A percentile compares a stretch with the other conserved stretches of the same genome.
phyloP scores from a whole-genome alignment of 1,140 invertebrate genomes.

The Drosophila parvula region DNA sequence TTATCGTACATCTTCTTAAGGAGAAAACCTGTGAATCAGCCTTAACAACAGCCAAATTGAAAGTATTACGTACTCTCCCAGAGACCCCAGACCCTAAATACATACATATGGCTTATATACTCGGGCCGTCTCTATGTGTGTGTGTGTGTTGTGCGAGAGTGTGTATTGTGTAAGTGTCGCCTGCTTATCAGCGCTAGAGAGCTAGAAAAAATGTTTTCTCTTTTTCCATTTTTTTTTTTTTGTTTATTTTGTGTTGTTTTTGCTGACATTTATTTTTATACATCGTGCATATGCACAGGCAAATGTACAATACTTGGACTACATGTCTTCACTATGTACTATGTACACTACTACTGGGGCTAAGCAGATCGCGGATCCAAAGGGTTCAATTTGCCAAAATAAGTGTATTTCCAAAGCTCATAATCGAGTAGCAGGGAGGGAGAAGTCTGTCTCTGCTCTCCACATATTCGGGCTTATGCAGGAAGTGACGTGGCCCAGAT shows the following conservation, averaged over 20 bases:
- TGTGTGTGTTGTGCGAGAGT: slow-evolving; percentile 16
- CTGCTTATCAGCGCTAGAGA: slow-evolving; percentile 72
- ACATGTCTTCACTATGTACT: slow-evolving; percentile 19
- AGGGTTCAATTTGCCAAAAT: slow-evolving; percentile 20
- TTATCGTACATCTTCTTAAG: slow-evolving; percentile 18
- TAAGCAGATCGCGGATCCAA: slow-evolving; percentile 18
- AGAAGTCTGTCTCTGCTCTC: not conserved
- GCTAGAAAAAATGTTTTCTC: slow-evolving; percentile 79
- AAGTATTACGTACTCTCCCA: slow-evolving; percentile 28
- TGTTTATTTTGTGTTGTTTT: slow-evolving; percentile 47
- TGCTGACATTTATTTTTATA: slow-evolving; percentile 75
- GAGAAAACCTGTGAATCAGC: slow-evolving; percentile 23
- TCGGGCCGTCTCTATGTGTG: not conserved
- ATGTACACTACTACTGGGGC: slow-evolving; percentile 1
- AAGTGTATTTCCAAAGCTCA: not conserved
- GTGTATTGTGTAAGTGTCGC: slow-evolving; percentile 55
- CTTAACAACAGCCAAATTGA: slow-evolving; percentile 37
- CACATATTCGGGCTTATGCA: not conserved
- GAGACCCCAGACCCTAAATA: slow-evolving; percentile 24
- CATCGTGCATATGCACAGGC: slow-evolving; percentile 46
- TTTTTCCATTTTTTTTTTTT: slow-evolving; percentile 54
- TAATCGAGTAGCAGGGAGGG: not conserved
- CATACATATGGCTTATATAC: slow-evolving; percentile 35
- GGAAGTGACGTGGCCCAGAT: slow-evolving; percentile 36
- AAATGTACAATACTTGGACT: slow-evolving; percentile 36